Evolutionary conservation across 2,113 vertebrate species (phyloP).

Genomic region (Peromyscus polionotus): DNA sequence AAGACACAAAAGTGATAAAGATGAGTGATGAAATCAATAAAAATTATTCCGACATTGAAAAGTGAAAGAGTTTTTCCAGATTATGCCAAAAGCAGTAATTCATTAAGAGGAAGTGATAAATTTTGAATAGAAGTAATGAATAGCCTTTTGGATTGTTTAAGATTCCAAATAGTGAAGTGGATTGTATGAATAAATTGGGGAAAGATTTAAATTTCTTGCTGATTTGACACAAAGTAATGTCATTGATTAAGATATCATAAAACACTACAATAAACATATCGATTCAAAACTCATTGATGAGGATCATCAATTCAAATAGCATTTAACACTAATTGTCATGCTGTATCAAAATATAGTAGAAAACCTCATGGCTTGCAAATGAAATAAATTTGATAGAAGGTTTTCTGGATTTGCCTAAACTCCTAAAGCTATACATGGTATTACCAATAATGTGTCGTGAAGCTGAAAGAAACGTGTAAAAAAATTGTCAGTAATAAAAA

Average conservation of each 20-base stretch:
- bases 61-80: conserved; percentile 63
- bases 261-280: conserved; percentile 43
- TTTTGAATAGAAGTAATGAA: conserved; percentile 71
- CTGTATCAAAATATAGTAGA: conserved; percentile 33
- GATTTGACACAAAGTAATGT: conserved; percentile 63
- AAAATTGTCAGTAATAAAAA: background rate
- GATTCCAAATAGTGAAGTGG: conserved; percentile 56
- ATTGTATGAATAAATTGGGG: conserved; percentile 42
- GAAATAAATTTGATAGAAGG: conserved; percentile 44
- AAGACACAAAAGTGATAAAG: conserved; percentile 65
- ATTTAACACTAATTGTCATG: conserved; percentile 61
- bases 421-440: background rate
- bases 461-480: conserved; percentile 33
- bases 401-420: conserved; percentile 44
- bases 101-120: conserved; percentile 62
- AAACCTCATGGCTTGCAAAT: conserved; percentile 29
- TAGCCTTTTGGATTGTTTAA: conserved; percentile 62
- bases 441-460: conserved; percentile 32
- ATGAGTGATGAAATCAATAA: conserved; percentile 73
- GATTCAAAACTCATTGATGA: conserved; percentile 52
- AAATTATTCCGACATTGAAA: conserved; percentile 66
- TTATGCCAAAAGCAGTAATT: conserved; percentile 68
- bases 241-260: conserved; percentile 57
- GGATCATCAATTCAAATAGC: conserved; percentile 46
- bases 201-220: conserved; percentile 57